phyloP scores from a whole-genome alignment of 2,797 vertebrate species.

The Coranthus polyacanthus region DNA sequence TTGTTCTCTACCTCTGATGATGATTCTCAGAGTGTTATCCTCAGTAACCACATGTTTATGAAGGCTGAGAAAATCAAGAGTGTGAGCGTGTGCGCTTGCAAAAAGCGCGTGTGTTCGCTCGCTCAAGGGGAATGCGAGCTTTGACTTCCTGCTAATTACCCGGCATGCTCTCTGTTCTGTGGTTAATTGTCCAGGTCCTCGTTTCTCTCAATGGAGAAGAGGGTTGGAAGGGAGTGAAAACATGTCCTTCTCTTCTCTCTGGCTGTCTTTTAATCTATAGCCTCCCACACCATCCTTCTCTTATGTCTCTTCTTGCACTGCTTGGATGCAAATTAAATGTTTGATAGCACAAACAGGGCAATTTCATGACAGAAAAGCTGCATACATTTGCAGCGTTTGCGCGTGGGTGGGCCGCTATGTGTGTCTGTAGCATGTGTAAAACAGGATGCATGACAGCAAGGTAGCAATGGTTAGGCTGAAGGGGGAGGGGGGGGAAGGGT shows the following conservation, averaged over 20 bases:
- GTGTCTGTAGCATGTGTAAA: constrained; percentile 45
- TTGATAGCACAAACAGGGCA: constrained; percentile 46
- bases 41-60: constrained; percentile 68
- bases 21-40: constrained; percentile 60
- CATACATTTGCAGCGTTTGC: constrained; percentile 50
- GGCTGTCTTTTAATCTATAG: constrained; percentile 49
- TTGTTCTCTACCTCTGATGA: constrained; percentile 71
- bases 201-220: constrained; percentile 68
- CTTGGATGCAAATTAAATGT: constrained; percentile 68
- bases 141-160: constrained; percentile 86
- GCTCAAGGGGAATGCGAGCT: constrained; percentile 77
- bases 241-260: constrained; percentile 33
- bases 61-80: constrained; percentile 50
- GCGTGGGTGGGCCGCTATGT: constrained; percentile 40
- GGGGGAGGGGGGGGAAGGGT: background rate
- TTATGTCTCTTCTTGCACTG: constrained; percentile 43
- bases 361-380: constrained; percentile 51
- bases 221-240: constrained; percentile 70
- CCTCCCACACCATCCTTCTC: constrained; percentile 46
- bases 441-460: constrained; percentile 61
- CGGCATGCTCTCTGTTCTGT: constrained; percentile 84
- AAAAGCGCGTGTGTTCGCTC: constrained; percentile 31
- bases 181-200: constrained; percentile 85
- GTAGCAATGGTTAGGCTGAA: constrained; percentile 45
- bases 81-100: constrained; percentile 19